These are phyloP conservation scores for Philhelius pedissequus DNA, from an alignment of 2,888 invertebrate species.

Conservation along the genomic window DNA sequence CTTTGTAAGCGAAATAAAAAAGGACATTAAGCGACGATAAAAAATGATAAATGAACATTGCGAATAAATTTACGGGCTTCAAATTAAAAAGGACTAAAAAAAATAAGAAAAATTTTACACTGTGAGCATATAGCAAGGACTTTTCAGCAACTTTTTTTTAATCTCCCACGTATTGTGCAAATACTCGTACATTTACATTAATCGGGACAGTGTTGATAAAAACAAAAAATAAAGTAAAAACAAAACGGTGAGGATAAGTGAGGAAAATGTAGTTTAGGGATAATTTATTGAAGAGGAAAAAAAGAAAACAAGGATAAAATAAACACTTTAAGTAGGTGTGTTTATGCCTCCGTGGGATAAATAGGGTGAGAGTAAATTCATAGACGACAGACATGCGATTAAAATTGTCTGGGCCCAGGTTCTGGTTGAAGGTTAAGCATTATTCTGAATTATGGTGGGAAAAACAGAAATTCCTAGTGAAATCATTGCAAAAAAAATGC, in stretches of 20 bases:
- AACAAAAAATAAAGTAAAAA: background rate
- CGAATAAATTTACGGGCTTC: conserved; percentile 59
- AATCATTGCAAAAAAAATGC: no score
- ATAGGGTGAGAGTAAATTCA: background rate
- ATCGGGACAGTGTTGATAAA: conserved; percentile 15
- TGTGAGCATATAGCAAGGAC: background rate
- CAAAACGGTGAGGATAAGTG: conserved; percentile 28
- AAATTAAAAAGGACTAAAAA: conserved; percentile 36
- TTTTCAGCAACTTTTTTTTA: conserved; percentile 30
- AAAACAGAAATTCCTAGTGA: no score
- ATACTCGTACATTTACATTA: conserved; percentile 9
- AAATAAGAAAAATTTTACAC: background rate
- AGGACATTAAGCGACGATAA: conserved; percentile 67
- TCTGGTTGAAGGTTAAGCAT: background rate
- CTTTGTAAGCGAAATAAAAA: conserved; percentile 64
- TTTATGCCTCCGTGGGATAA: background rate
- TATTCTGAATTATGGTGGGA: conserved; percentile 5
- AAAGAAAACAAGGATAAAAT: conserved; percentile 10
- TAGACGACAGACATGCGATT: conserved; percentile 41
- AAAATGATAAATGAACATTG: conserved; percentile 65
- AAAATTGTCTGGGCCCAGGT: conserved; percentile 14
- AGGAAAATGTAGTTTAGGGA: conserved; percentile 32
- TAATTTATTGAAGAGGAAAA: conserved; percentile 48
- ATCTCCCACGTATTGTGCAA: background rate
- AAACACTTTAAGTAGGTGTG: conserved; percentile 8